Evolutionary conservation across 2,888 invertebrate species (phyloP).

Genomic region (Agriopis aurantiaria): DNA sequence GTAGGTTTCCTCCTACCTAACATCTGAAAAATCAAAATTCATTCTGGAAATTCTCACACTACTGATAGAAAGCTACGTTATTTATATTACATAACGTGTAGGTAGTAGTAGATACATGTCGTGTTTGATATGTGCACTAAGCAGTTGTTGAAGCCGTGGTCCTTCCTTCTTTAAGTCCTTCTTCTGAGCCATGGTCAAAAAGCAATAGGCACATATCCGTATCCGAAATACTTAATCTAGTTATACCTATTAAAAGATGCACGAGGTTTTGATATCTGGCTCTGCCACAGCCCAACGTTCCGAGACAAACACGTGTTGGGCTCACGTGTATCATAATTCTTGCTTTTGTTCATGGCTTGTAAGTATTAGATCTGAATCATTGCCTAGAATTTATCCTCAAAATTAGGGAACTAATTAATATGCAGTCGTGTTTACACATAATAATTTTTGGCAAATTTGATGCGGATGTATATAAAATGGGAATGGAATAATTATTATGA

Average conservation of each 20-base stretch:
- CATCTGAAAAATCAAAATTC: too few relatives aligned
- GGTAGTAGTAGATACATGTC: too few relatives aligned
- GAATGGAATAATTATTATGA: not conserved
- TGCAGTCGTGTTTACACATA: not conserved
- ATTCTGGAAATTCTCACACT: too few relatives aligned
- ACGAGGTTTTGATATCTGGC: conserved; percentile 28
- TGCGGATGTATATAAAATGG: not conserved
- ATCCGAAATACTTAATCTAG: not conserved
- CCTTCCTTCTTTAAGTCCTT: too few relatives aligned
- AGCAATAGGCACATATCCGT: not conserved
- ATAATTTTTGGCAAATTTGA: not conserved
- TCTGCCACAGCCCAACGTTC: conserved; percentile 1
- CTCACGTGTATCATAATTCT: conserved; percentile 21
- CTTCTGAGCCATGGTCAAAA: not conserved
- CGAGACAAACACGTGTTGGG: conserved; percentile 20
- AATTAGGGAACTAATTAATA: not conserved
- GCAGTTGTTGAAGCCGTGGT: too few relatives aligned
- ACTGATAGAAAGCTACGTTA: too few relatives aligned
- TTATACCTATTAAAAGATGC: conserved; percentile 11
- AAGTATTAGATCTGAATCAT: conserved; percentile 15
- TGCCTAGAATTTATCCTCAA: not conserved
- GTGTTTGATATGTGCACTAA: too few relatives aligned
- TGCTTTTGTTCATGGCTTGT: conserved; percentile 11
- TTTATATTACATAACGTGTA: too few relatives aligned
- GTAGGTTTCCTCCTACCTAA: too few relatives aligned